Evolutionary conservation across 2,113 vertebrate genomes (phyloP), one percentile per base, ranked within the genome.

Genomic region (Lepidothrix coronata): DNA sequence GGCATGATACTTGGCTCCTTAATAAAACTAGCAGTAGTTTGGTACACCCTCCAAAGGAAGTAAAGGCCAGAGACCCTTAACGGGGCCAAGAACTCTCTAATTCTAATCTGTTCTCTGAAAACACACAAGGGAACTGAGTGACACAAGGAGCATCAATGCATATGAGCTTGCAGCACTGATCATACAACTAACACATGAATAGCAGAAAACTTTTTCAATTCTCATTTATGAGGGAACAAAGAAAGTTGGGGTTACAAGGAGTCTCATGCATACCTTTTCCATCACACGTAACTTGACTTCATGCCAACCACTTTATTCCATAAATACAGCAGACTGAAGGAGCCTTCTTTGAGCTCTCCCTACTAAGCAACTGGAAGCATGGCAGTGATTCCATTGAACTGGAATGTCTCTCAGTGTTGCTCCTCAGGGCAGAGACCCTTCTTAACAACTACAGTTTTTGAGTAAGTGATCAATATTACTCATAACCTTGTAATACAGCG

Each of bases 401-500:
- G 41, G 28, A 25, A 33, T 1, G 4, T 20, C 33, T 76, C 23
- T 67, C 48, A 57, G 27, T 23, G 4, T 23, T 76, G 37, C 10
- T 65, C 19, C 31, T 68, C 4, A 7, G 43, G 28, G 14, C 24
- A 59, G 59, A 85, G 18, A 39, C 3, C 54, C 18, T 30, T 55
- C 20, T 41, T 48, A 61, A 12, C 14, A 46, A 27, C 8, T 6
- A 33, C 17, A 63, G 19, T 8, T 44, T 52, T 88, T 85, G 39
- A 14, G 19, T 27, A 28, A 58, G 18, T 35, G 31, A 14, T 35
- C 20, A 22, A 24, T 27, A 46, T 3, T 0, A 1, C 5, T 3
- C 39, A 27, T n/a, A 46, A 41, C 5, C 24, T 86, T 31, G 15
- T n/a, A 61, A 43, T 19, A 27, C 4, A 37, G 12, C 4, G 5